Evolutionary conservation across 2,888 invertebrate species (phyloP), one percentile per base, ranked within the genome.

Genomic region (Halocaridina rubra): DNA sequence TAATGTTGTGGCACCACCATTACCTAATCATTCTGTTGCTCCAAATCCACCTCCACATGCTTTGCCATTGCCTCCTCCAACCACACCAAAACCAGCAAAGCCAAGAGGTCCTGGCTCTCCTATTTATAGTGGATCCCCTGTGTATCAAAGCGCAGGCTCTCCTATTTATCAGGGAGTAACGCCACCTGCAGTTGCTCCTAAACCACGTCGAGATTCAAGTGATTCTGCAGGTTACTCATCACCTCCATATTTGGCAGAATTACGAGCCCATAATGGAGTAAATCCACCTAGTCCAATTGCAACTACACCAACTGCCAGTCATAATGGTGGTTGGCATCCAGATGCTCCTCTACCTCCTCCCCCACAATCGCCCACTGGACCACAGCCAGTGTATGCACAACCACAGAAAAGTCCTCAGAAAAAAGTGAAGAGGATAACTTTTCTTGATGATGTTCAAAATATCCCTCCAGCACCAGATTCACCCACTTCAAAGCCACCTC

Each of bases 401-500:
- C 84, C 84, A 59, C 84, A 84, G 53, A 84, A 81, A 29, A 80
- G 84, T 77, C 88, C 84, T 32, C 84, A 84, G 74, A 84, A 84
- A 67, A 84, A 80, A 75, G 84, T 84, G 7, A 84, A 84, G 16
- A 74, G 80, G 19, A 88, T 88, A 57, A 86, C 88, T 13, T 88
- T 88, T 39, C 59, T 80, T 24, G 89, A 89, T 85, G 76, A 88
- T 82, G 81, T 88, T 24, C 88, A 88, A 71, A 84, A 79, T 78
- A 86, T 88, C 59, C 86, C 88, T 64, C 86, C 86, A 86, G 0
- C 96, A 33, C 85, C 86, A 8, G 75, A 75, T 16, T 81, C 81
- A 13, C 80, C 80, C 61, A 81, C 78, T 30, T 69, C 74, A 27
- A 78, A 82, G 29, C 86, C 88, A 46, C 87, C 95, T 19, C 95